These are phyloP conservation scores for Astreopora myriophthalma DNA, from an alignment of 64 coral and sea anemone species.

Conservation along the genomic window DNA sequence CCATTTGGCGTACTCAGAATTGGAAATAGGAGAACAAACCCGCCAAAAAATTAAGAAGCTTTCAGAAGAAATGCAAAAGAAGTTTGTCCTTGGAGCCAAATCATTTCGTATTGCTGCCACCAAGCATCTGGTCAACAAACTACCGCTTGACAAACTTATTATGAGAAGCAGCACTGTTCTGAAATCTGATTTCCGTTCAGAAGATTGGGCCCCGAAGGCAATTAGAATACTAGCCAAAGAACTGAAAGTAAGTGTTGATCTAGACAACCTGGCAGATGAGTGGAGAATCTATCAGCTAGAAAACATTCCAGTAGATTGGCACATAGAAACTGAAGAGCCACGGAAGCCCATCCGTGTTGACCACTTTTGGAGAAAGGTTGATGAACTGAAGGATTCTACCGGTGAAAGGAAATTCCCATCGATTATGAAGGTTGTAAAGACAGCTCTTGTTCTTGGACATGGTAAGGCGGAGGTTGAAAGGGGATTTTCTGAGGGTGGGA, in stretches of 20 bases:
- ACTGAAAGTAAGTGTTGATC: conserved; percentile 63
- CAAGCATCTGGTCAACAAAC: conserved; percentile 73
- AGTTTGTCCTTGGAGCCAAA: conserved; percentile 54
- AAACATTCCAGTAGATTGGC: conserved; percentile 65
- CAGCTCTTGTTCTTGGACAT: conserved; percentile 62
- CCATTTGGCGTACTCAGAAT: conserved; percentile 40
- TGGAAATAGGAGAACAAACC: conserved; percentile 66
- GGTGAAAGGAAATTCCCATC: conserved; percentile 49
- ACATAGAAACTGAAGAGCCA: conserved; percentile 38
- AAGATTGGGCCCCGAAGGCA: conserved; percentile 61
- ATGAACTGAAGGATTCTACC: conserved; percentile 38
- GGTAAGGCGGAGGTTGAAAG: conserved; percentile 41
- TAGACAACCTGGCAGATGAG: conserved; percentile 59
- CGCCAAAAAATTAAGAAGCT: conserved; percentile 28
- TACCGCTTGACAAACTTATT: conserved; percentile 64
- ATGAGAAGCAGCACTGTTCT: conserved; percentile 51
- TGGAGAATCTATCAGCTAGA: conserved; percentile 73
- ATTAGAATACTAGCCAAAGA: conserved; percentile 54
- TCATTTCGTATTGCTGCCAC: conserved; percentile 64
- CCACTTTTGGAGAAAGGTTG: conserved; percentile 65
- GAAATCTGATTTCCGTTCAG: conserved; percentile 40
- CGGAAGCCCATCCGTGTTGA: conserved; percentile 55
- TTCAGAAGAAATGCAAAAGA: conserved; percentile 56
- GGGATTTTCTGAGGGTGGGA: conserved; percentile 63
- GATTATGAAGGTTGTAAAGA: conserved; percentile 62